phyloP scores from a whole-genome alignment of 2,888 invertebrate genomes.

The Caenorhabditis panamensis region DNA sequence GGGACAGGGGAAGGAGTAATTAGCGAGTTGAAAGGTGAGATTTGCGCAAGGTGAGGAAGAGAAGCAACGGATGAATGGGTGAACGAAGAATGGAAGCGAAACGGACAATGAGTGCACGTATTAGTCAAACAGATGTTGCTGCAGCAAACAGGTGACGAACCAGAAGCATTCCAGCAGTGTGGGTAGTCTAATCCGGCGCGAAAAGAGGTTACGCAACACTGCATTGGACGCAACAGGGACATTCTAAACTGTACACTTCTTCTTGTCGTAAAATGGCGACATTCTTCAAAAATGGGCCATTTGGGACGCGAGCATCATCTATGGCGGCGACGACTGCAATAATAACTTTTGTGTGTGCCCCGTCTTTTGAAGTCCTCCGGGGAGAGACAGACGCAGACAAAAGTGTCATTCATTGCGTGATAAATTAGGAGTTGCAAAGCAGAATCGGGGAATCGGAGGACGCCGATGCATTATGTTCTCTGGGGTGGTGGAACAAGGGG shows the following conservation, averaged over 20 bases:
- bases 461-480: constrained; percentile 23
- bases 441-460: constrained; percentile 3
- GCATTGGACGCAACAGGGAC: not conserved
- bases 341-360: constrained; percentile 25
- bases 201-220: constrained; percentile 28
- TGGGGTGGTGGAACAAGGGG: not conserved
- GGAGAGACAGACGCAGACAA: constrained; percentile 14
- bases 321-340: constrained; percentile 15
- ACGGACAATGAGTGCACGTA: constrained; percentile 7
- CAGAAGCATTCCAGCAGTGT: no score
- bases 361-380: constrained; percentile 43
- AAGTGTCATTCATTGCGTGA: constrained; percentile 49
- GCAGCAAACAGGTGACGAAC: not conserved
- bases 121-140: constrained; percentile 30
- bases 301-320: constrained; percentile 23
- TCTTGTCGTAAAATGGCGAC: not conserved
- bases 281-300: constrained; percentile 32
- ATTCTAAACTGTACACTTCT: constrained; percentile 4
- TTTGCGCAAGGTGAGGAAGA: not conserved
- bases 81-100: not conserved
- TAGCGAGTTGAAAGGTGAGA: constrained; percentile 17
- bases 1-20: constrained; percentile 10
- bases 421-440: constrained; percentile 35
- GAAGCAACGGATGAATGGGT: constrained; percentile 8
- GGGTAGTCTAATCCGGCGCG: not conserved